phyloP scores from a whole-genome alignment of 2,797 vertebrate species.

The Sorex maritimensis region DNA sequence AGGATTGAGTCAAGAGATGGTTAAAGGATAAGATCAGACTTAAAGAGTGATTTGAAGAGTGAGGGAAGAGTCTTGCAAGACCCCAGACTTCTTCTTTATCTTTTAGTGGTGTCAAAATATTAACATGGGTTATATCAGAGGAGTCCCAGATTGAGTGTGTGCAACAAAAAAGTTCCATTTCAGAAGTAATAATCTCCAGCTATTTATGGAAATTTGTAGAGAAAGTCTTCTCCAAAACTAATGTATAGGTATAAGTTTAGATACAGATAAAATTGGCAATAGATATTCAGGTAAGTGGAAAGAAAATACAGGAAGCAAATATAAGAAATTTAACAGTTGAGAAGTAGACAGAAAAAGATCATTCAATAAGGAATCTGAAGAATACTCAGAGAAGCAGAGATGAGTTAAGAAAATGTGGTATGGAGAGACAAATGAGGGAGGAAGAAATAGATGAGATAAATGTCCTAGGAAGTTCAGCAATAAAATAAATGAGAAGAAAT shows the following conservation, averaged over 20 bases:
- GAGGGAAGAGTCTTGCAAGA: background rate
- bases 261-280: background rate
- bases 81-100: background rate
- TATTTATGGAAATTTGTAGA: background rate
- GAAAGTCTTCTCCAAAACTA: background rate
- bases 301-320: background rate
- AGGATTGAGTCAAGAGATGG: background rate
- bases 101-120: background rate
- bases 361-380: background rate
- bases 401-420: background rate
- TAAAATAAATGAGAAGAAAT: background rate
- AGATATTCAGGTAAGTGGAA: background rate
- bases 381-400: background rate
- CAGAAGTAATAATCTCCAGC: background rate
- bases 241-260: background rate
- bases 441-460: background rate
- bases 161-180: background rate
- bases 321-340: background rate
- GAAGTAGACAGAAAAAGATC: background rate
- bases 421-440: background rate
- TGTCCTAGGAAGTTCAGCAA: background rate
- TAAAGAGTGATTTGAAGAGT: background rate
- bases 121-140: background rate
- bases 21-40: background rate
- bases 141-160: background rate